Base-by-base conservation (phyloP, 2,113 vertebrate genomes). In the Herpetotheres cachinnans region DNA sequence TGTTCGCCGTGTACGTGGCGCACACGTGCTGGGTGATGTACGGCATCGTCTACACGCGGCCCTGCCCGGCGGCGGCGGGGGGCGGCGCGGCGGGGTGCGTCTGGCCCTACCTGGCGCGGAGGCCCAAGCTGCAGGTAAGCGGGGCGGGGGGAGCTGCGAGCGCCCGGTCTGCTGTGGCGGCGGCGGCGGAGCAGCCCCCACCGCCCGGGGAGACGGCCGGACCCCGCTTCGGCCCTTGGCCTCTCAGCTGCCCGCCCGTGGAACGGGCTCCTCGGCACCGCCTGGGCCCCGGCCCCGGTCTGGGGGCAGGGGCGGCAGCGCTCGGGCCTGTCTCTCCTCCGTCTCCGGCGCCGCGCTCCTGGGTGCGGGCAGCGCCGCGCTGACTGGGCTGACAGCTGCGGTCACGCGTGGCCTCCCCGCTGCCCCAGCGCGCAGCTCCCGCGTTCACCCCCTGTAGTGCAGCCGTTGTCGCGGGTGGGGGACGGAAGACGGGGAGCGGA, bases 11-110 rank as follows among this genome's bases (percentile, higher is more conserved):
- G 46, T 99, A 99, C 63, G 99, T 99, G 96, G 98, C 98, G 86
- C 99, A 99, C 98, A 99, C 99, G 89, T 99, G 99, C 98, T 99
- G 99, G 99, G 99, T 99, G 74, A 99, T 99, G 99, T 99, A 99
- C 59, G 99, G 99, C 70, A 99, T 99, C 27, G 99, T 99, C 70
- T 99, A 99, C 97, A 99, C 99, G 22, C 99, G 99, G 94, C 99
- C 99, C 36, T 99, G 99, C 89, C 98, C 98, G 24, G 96, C 96
- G 78, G 86, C 55, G 34, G 86, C 20, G 19, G 36, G 97, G 98
- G 76, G 67, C 16, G 73, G 74, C 24, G 55, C 90, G 82, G 98
- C 96, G 26, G 98, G 97, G 80, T 99, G 99, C 79, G 98, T 99
- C 90, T 98, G 97, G 62, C 99, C 99, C 3, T 99, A 99, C 97